Evolutionary conservation across 2,888 invertebrate species (phyloP).

Genomic region (Herminia tarsipennalis): DNA sequence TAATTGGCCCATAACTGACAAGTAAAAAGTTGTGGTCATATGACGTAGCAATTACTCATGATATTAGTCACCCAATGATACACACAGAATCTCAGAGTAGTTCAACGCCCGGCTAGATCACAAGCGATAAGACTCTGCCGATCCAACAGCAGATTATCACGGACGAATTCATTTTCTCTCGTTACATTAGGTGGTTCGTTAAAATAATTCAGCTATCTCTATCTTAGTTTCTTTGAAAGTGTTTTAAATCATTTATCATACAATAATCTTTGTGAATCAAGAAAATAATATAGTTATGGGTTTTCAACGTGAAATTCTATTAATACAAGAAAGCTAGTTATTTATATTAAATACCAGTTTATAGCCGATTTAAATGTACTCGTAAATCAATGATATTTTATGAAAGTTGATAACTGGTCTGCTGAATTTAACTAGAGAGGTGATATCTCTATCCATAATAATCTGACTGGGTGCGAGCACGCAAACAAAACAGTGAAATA

Average conservation of each 20-base stretch:
- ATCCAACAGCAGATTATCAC: conserved; percentile 43
- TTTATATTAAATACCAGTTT: too few relatives aligned
- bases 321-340: too few relatives aligned
- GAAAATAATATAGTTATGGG: conserved; percentile 8
- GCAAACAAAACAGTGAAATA: too few relatives aligned
- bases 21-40: too few relatives aligned
- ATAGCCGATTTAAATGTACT: too few relatives aligned
- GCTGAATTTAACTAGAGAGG: too few relatives aligned
- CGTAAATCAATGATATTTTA: too few relatives aligned
- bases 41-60: conserved; percentile 8
- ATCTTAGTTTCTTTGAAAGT: conserved; percentile 21
- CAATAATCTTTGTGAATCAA: conserved; percentile 8
- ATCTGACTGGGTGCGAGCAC: too few relatives aligned
- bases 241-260: conserved; percentile 15
- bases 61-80: conserved; percentile 32
- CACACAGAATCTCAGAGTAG: conserved; percentile 21
- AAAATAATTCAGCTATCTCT: conserved; percentile 49
- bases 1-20: too few relatives aligned
- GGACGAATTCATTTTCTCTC: conserved; percentile 50
- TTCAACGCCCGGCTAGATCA: conserved; percentile 54
- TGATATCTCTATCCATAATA: too few relatives aligned
- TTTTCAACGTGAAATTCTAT: conserved; percentile 6
- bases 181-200: conserved; percentile 50
- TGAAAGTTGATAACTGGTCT: too few relatives aligned
- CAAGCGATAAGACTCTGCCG: conserved; percentile 45